These are phyloP conservation scores for Diceros bicornis DNA, from an alignment of 2,797 vertebrate species.

Conservation along the genomic window DNA sequence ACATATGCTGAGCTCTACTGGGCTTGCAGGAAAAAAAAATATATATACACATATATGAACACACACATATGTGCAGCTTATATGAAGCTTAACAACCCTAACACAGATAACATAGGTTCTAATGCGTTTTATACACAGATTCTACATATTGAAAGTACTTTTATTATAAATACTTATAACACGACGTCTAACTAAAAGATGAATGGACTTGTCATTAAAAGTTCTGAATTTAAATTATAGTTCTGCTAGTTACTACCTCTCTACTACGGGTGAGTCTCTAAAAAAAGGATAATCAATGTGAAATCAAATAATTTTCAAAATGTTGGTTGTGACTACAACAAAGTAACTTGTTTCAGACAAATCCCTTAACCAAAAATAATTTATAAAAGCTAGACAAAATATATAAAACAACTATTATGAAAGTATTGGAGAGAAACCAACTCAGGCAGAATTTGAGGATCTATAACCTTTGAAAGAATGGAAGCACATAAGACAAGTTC, in stretches of 20 bases:
- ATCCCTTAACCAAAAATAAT: neutral
- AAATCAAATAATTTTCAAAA: constrained; percentile 48
- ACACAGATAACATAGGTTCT: neutral
- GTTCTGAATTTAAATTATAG: constrained; percentile 66
- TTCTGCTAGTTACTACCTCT: constrained; percentile 37
- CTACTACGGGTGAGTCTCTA: neutral
- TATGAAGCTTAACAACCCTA: neutral
- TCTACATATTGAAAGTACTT: neutral
- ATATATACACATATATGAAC: neutral
- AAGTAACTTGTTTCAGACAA: neutral
- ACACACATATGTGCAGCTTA: neutral
- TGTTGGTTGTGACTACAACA: neutral
- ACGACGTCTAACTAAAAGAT: neutral
- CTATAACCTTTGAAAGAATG: neutral
- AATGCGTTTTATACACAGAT: neutral
- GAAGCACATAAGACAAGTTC: neutral
- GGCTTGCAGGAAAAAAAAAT: neutral
- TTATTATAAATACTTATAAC: neutral
- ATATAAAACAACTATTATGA: neutral
- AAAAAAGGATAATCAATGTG: neutral
- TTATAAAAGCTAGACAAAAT: constrained; percentile 43
- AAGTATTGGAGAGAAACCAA: neutral
- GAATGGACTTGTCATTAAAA: neutral
- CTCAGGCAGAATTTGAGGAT: neutral
- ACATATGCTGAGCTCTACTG: neutral